Conservation (phyloP, 2,113 vertebrate species). For the Menura novaehollandiae region DNA sequence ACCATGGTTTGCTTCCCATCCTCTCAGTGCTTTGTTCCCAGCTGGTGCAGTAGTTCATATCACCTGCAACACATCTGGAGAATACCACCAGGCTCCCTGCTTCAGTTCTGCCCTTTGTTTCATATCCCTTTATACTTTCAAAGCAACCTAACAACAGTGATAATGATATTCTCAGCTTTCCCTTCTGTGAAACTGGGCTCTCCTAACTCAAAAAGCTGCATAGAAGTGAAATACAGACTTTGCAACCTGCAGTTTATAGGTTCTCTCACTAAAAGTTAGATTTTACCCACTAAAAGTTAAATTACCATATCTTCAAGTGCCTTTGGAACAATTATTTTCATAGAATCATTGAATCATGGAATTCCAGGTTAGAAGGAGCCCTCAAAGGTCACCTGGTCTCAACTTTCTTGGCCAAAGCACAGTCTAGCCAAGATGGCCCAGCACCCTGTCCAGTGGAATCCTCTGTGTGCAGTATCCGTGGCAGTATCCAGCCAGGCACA, state of each 20-base stretch:
- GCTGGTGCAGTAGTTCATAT: fast-evolving
- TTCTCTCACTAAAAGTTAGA: background rate
- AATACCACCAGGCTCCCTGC: background rate
- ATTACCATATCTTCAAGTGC: background rate
- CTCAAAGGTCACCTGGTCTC: background rate
- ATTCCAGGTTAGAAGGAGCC: background rate
- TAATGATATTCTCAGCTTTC: fast-evolving
- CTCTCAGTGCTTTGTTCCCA: background rate
- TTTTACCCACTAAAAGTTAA: background rate
- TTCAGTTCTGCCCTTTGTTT: background rate
- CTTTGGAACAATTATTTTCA: background rate
- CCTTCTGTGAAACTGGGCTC: background rate
- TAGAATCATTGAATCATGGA: no score
- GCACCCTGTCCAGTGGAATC: background rate
- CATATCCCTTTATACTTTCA: background rate
- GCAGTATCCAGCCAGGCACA: background rate
- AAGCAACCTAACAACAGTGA: background rate
- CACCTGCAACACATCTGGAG: background rate
- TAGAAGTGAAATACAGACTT: background rate
- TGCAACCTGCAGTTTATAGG: background rate
- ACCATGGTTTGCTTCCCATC: background rate
- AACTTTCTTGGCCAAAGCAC: background rate
- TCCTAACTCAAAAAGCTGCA: background rate
- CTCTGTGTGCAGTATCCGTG: no score
- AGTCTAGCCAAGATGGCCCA: background rate